Conservation (phyloP, 2,797 vertebrate species). For the Sebastes steindachneri region DNA sequence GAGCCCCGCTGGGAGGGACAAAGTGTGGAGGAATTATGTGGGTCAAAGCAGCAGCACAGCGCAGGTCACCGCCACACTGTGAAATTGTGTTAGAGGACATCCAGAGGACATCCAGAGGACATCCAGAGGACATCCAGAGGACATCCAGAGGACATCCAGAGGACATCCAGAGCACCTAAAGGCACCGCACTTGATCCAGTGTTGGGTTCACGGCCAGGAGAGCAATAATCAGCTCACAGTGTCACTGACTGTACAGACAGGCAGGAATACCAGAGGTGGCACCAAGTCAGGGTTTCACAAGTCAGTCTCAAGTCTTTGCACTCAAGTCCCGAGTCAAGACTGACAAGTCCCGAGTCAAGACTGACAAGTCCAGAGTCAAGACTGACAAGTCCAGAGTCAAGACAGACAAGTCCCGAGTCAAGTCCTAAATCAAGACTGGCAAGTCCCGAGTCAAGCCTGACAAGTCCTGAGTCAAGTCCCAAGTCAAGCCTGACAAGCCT, state of each 20-base stretch:
- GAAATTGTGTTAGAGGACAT: constrained; percentile 68
- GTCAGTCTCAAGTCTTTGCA: too few relatives aligned
- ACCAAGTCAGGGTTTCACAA: too few relatives aligned
- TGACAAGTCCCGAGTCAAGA: too few relatives aligned
- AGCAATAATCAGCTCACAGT: constrained; percentile 32
- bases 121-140: constrained; percentile 11
- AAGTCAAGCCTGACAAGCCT: too few relatives aligned
- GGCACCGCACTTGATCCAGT: constrained; percentile 36
- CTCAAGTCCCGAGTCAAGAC: too few relatives aligned
- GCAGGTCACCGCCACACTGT: constrained; percentile 60
- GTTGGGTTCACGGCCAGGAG: constrained; percentile 26
- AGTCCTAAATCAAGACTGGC: too few relatives aligned
- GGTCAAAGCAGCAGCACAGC: constrained; percentile 50
- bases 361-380: too few relatives aligned
- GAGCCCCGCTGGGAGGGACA: constrained; percentile 31
- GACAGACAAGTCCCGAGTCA: too few relatives aligned
- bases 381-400: too few relatives aligned
- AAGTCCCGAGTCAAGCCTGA: too few relatives aligned
- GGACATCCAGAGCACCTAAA: constrained; percentile 15
- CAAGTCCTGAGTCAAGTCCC: too few relatives aligned
- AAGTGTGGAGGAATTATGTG: constrained; percentile 47
- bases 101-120: not conserved
- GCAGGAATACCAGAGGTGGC: not conserved
- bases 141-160: constrained; percentile 52
- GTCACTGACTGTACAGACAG: constrained; percentile 3